These are phyloP conservation scores for Agonopterix subpropinquella DNA, from an alignment of 2,888 invertebrate species.

Conservation along the genomic window DNA sequence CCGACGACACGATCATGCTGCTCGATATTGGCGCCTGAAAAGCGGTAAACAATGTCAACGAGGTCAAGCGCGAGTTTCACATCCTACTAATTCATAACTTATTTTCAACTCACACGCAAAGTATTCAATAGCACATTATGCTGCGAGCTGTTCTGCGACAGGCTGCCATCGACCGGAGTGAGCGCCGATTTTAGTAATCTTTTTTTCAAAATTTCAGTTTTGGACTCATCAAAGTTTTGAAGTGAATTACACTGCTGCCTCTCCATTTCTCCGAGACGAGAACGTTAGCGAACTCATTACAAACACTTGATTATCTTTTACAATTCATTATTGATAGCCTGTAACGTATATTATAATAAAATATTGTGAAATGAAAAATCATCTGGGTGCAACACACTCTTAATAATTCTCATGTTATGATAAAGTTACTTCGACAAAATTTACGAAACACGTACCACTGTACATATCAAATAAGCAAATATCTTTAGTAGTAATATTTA, in stretches of 20 bases:
- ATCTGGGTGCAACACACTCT: constrained; percentile 28
- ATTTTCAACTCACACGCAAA: constrained; percentile 57
- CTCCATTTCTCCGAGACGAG: constrained; percentile 63
- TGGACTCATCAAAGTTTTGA: constrained; percentile 71
- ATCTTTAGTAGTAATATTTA: constrained; percentile 6
- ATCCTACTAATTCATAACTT: constrained; percentile 7
- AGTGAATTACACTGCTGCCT: constrained; percentile 67
- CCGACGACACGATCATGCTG: constrained; percentile 70
- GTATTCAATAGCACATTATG: constrained; percentile 67
- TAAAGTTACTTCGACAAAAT: constrained; percentile 22
- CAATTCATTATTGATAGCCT: constrained; percentile 56
- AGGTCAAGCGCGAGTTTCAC: constrained; percentile 22
- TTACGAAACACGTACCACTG: constrained; percentile 8
- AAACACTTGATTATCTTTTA: constrained; percentile 53
- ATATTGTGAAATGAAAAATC: constrained; percentile 52
- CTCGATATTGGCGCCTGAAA: constrained; percentile 69
- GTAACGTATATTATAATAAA: constrained; percentile 65
- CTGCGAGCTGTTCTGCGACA: constrained; percentile 49
- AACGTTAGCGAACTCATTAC: constrained; percentile 56
- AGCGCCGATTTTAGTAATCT: constrained; percentile 63
- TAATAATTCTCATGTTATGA: constrained; percentile 19
- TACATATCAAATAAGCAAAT: constrained; percentile 11
- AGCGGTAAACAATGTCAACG: constrained; percentile 40
- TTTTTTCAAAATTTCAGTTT: constrained; percentile 71
- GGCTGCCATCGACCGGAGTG: constrained; percentile 40